phyloP scores from a whole-genome alignment of 2,888 invertebrate genomes.

The Nezara viridula region DNA sequence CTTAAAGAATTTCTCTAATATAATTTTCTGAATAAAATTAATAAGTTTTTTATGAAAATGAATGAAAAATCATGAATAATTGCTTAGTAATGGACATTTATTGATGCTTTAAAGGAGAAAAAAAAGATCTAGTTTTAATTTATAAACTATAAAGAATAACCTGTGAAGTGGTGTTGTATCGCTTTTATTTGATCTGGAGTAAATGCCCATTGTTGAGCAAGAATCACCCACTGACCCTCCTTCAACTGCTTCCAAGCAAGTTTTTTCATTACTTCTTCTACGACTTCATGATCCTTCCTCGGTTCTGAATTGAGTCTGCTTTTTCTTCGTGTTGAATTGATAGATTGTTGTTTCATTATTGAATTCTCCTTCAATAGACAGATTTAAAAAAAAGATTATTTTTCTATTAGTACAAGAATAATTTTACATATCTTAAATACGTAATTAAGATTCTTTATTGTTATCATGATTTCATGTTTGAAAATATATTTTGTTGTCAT shows the following conservation, averaged over 20 bases:
- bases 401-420: background rate
- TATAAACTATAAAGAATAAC: conserved; percentile 68
- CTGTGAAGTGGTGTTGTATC: conserved; percentile 80
- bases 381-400: background rate
- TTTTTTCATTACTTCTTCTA: conserved; percentile 71
- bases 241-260: conserved; percentile 75
- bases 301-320: conserved; percentile 39
- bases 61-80: background rate
- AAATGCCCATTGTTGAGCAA: conserved; percentile 78
- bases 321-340: conserved; percentile 54
- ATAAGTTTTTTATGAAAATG: too few relatives aligned
- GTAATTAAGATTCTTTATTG: background rate
- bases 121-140: background rate
- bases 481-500: too few relatives aligned
- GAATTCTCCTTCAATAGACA: conserved; percentile 23
- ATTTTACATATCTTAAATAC: background rate
- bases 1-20: too few relatives aligned
- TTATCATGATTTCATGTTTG: too few relatives aligned
- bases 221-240: conserved; percentile 76
- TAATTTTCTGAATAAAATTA: too few relatives aligned
- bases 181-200: conserved; percentile 78
- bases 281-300: conserved; percentile 40
- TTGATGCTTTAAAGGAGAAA: background rate
- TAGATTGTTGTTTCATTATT: conserved; percentile 55
- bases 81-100: background rate